These are phyloP conservation scores for Melanargia galathea DNA, from an alignment of 2,888 invertebrate species.

Conservation along the genomic window DNA sequence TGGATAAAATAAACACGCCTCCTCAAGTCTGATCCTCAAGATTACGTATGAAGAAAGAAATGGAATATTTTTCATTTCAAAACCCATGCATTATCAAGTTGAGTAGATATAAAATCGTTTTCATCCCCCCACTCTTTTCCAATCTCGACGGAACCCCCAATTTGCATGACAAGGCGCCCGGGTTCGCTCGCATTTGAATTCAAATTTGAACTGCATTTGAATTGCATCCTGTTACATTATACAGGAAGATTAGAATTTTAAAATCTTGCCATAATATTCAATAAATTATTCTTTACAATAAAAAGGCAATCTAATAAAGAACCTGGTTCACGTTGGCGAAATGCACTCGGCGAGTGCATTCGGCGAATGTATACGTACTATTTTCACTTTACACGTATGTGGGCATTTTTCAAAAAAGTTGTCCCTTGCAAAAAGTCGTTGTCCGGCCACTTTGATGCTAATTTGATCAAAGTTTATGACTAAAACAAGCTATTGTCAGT, in stretches of 20 bases:
- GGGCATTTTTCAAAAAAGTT: no score
- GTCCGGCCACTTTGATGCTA: no score
- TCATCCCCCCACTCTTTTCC: constrained; percentile 8
- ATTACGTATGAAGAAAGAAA: neutral
- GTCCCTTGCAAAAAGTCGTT: no score
- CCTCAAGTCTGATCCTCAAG: no score
- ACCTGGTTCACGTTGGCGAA: no score
- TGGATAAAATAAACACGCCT: no score
- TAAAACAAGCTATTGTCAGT: no score
- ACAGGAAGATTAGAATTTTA: neutral
- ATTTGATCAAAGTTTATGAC: no score
- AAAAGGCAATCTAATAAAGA: neutral
- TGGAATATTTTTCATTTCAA: neutral
- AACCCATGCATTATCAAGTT: constrained; percentile 2
- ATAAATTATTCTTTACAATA: neutral
- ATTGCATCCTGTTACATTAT: constrained; percentile 4
- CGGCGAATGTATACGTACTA: no score
- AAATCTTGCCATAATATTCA: neutral
- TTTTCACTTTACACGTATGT: no score
- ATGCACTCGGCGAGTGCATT: no score
- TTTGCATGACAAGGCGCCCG: constrained; percentile 19
- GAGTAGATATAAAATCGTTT: neutral
- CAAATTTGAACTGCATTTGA: constrained; percentile 7
- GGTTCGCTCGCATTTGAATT: constrained; percentile 4
- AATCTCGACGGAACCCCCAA: constrained; percentile 7